Conservation (phyloP, 2,888 invertebrate genomes). For the Limnephilus rhombicus region DNA sequence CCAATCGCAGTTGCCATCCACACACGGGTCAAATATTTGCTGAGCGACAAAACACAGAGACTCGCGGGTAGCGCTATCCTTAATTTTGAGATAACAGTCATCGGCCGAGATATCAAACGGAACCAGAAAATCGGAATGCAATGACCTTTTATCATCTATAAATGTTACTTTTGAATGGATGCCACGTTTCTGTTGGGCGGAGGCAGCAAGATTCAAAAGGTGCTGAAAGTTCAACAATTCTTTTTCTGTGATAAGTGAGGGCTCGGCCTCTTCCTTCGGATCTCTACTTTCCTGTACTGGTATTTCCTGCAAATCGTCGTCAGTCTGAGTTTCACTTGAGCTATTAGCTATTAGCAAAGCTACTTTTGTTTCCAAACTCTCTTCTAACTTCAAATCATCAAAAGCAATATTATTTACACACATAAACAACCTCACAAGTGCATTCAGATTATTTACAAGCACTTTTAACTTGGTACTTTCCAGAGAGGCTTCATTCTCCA, state of each 20-base stretch:
- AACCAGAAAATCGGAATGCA: constrained; percentile 77
- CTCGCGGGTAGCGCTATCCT: constrained; percentile 70
- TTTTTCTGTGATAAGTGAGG: constrained; percentile 74
- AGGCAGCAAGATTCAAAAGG: constrained; percentile 78
- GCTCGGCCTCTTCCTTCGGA: constrained; percentile 68
- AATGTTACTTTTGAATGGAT: constrained; percentile 78
- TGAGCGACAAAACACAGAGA: constrained; percentile 70
- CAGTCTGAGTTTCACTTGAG: constrained; percentile 29
- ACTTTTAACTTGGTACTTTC: constrained; percentile 68
- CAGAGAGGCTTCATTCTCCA: constrained; percentile 66
- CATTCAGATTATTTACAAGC: constrained; percentile 69
- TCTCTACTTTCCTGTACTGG: constrained; percentile 49
- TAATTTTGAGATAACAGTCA: constrained; percentile 70
- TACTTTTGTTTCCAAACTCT: neutral
- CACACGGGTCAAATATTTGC: constrained; percentile 69
- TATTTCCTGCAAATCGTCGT: constrained; percentile 11
- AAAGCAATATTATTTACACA: constrained; percentile 70
- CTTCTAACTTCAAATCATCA: constrained; percentile 61
- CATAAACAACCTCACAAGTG: constrained; percentile 68
- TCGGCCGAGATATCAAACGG: constrained; percentile 76
- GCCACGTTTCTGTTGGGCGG: constrained; percentile 71
- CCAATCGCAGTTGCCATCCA: constrained; percentile 66
- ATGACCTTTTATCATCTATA: constrained; percentile 74
- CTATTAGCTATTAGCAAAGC: too few relatives aligned
- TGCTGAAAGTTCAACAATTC: constrained; percentile 82